Percentiles rank a stretch among this genome's conserved stretches.
Conservation (phyloP, 2,888 invertebrate genomes). For the Xestia sexstrigata region DNA sequence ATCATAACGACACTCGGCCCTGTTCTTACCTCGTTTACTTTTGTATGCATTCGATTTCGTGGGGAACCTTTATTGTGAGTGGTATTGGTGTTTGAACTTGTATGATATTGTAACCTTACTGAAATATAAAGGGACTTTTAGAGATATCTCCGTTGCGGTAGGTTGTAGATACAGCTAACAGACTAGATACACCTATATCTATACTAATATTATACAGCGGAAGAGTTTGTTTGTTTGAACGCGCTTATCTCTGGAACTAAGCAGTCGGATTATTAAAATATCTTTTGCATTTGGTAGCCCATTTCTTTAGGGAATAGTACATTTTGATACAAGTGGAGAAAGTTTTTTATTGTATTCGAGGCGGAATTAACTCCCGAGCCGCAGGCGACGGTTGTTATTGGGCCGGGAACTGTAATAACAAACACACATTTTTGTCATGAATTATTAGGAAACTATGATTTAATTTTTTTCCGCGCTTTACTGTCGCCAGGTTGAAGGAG, state of each 20-base stretch:
- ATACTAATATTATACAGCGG: not conserved
- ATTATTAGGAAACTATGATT: too few relatives aligned
- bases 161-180: not conserved
- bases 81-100: slow-evolving; percentile 17
- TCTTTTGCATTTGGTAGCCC: not conserved
- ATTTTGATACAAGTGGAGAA: too few relatives aligned
- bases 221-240: not conserved
- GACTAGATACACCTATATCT: not conserved
- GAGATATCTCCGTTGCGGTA: not conserved
- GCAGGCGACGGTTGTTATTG: too few relatives aligned
- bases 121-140: not conserved
- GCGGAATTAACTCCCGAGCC: too few relatives aligned
- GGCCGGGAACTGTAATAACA: too few relatives aligned
- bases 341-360: too few relatives aligned
- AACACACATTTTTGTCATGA: too few relatives aligned
- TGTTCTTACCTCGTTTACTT: slow-evolving; percentile 48
- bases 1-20: slow-evolving; percentile 48
- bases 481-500: too few relatives aligned
- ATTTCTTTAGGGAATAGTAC: not conserved
- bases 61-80: slow-evolving; percentile 30
- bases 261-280: not conserved
- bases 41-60: slow-evolving; percentile 47
- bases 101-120: not conserved
- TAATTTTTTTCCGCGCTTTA: too few relatives aligned
- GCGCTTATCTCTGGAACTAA: not conserved